Base-by-base conservation (phyloP, 2,888 invertebrate species). In the Amphimallon solstitiale region DNA sequence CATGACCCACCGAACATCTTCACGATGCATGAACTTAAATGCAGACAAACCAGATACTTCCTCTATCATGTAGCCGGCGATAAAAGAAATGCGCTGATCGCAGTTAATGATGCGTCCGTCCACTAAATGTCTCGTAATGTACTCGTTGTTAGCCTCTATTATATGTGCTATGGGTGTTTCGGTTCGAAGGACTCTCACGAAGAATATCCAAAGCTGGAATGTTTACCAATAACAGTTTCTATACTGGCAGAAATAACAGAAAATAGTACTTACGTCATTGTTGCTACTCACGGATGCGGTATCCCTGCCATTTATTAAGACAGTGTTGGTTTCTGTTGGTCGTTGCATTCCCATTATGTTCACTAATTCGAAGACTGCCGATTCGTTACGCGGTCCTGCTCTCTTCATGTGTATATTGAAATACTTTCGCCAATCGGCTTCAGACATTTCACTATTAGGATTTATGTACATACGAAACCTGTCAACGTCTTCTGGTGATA, bases 81-180 rank as follows among this genome's bases (percentile, higher is more conserved):
- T 91, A 66, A 93, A 84, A 5, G 95, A 93, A 77, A 96, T 94
- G 77, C 95, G 89, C 79, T 95, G 95, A 80, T 97, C 97, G 79
- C 93, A 93, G 79, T 92, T 94, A 54, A 95, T 90, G 71, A 97
- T 95, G 49, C 92, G 88, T 0, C 96, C 95, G 84, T 95, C 95
- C 60, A 95, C 88, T 64, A 93, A 85, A 83, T 97, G 96, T 71
- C 95, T 87, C 0, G 95, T 95, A 78, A 93, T 90, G 81, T 96
- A 97, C 80, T 96, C 95, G 76, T 95, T 90, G 66, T 87, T 88
- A 5, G 89, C 87, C 75, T 91, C 90, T 65, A 90, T 80, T 46
- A 90, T 78, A 61, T 88, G 83, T 73, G 88, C 87, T 34, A 90
- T 88, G 52, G 92, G 87, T 60, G 90, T 86, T 64, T 88, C 87